A percentile compares a stretch with the other conserved stretches of the same genome.
phyloP scores from a whole-genome alignment of 2,113 vertebrate genomes.

The Gallinago paraguaiae region DNA sequence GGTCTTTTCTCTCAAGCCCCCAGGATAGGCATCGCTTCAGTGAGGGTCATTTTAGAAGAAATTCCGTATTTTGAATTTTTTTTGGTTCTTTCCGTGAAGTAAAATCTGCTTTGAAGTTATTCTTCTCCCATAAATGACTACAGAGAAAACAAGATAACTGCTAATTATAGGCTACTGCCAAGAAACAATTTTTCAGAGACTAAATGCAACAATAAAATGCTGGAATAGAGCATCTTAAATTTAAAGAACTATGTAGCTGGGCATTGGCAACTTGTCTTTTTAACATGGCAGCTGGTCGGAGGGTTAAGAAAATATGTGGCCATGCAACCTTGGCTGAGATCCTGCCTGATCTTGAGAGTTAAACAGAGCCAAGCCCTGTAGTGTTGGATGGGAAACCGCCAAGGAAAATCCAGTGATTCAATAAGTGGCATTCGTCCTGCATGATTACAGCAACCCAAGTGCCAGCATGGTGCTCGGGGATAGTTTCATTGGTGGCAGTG shows the following conservation, averaged over 20 bases:
- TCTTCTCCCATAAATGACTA: not conserved
- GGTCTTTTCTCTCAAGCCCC: not conserved
- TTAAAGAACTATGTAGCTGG: not conserved
- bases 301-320: slow-evolving; percentile 60
- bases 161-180: not conserved
- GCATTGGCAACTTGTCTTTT: slow-evolving; percentile 18
- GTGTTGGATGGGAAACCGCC: slow-evolving; percentile 42
- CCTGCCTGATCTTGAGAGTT: slow-evolving; percentile 38
- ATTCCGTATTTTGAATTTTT: not conserved
- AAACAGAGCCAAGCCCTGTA: slow-evolving; percentile 57
- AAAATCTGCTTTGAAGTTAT: not conserved
- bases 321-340: slow-evolving; percentile 51
- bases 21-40: not conserved
- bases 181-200: not conserved
- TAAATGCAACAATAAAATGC: not conserved
- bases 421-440: slow-evolving; percentile 37
- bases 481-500: slow-evolving; percentile 1
- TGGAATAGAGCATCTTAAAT: not conserved
- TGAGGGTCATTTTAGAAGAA: slow-evolving; percentile 6
- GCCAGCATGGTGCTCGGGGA: slow-evolving; percentile 15
- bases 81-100: not conserved
- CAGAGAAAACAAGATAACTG: not conserved
- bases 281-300: slow-evolving; percentile 28
- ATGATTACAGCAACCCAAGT: not conserved
- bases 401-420: slow-evolving; percentile 65